phyloP scores from a whole-genome alignment of 2,888 invertebrate species.

The Hybos culiciformis region DNA sequence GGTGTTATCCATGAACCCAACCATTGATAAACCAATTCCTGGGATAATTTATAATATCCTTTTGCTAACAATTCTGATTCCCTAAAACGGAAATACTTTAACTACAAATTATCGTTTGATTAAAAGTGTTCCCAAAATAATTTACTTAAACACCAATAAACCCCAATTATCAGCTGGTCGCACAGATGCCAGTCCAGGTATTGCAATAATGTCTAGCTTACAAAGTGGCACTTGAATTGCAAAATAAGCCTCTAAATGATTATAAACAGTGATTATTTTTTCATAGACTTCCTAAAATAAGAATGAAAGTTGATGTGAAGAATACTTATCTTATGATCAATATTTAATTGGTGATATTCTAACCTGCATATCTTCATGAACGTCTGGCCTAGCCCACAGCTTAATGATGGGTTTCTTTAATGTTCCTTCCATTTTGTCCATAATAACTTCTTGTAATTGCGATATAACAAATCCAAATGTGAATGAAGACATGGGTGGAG shows the following conservation, averaged over 20 bases:
- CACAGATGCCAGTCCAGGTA: conserved; percentile 56
- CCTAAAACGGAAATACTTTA: conserved; percentile 34
- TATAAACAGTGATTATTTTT: conserved; percentile 44
- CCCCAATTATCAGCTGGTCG: conserved; percentile 71
- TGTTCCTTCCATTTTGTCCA: conserved; percentile 15
- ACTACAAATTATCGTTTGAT: neutral
- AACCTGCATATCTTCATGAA: conserved; percentile 35
- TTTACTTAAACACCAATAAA: conserved; percentile 61
- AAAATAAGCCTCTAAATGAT: conserved; percentile 48
- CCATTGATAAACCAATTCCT: conserved; percentile 70
- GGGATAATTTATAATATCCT: conserved; percentile 51
- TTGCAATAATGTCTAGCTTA: conserved; percentile 56
- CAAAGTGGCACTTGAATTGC: conserved; percentile 49
- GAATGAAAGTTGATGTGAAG: neutral
- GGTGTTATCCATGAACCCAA: conserved; percentile 61
- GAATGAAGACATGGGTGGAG: conserved; percentile 65
- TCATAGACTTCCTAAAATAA: conserved; percentile 41
- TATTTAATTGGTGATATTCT: neutral
- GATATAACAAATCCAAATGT: conserved; percentile 60
- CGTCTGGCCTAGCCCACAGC: conserved; percentile 35
- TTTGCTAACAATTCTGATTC: conserved; percentile 57
- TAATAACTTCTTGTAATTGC: conserved; percentile 38
- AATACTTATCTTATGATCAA: neutral
- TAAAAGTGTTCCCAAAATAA: conserved; percentile 7
- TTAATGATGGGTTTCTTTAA: conserved; percentile 27